phyloP scores from a whole-genome alignment of 1,140 invertebrate species.

The Drosophila bocqueti region DNA sequence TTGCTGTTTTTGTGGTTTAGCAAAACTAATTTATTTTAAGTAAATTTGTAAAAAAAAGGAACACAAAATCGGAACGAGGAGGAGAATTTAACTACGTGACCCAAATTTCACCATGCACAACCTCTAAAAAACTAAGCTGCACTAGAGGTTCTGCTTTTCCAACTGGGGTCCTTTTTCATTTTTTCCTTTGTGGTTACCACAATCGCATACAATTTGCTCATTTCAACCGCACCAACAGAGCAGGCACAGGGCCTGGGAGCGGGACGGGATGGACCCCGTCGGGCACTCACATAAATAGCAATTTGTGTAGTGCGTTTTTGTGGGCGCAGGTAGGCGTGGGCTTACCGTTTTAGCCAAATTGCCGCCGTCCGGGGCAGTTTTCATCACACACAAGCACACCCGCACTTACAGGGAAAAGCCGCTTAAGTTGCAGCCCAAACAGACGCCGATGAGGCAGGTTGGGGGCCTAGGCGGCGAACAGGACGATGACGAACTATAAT shows the following conservation, averaged over 20 bases:
- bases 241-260: constrained; percentile 11
- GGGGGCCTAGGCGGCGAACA: constrained; percentile 12
- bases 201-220: constrained; percentile 82
- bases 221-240: constrained; percentile 70
- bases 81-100: constrained; percentile 65
- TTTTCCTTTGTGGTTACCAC: constrained; percentile 55
- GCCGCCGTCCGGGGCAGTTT: constrained; percentile 69
- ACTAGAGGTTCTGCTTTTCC: constrained; percentile 32
- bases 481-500: constrained; percentile 37
- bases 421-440: constrained; percentile 72
- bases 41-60: constrained; percentile 51
- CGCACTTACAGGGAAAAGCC: constrained; percentile 58
- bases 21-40: constrained; percentile 80
- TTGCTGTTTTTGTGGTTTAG: constrained; percentile 63
- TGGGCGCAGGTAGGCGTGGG: constrained; percentile 77
- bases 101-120: constrained; percentile 68
- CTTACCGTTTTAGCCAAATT: constrained; percentile 81
- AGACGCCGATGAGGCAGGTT: not conserved
- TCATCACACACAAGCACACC: constrained; percentile 48
- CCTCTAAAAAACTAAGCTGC: constrained; percentile 33
- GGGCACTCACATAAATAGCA: constrained; percentile 79
- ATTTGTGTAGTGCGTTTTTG: constrained; percentile 79
- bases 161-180: constrained; percentile 44
- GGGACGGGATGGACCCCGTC: constrained; percentile 20
- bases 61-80: constrained; percentile 26